Evolutionary conservation across 1,140 invertebrate species (phyloP).

Genomic region (Philotrypesis tridentata): DNA sequence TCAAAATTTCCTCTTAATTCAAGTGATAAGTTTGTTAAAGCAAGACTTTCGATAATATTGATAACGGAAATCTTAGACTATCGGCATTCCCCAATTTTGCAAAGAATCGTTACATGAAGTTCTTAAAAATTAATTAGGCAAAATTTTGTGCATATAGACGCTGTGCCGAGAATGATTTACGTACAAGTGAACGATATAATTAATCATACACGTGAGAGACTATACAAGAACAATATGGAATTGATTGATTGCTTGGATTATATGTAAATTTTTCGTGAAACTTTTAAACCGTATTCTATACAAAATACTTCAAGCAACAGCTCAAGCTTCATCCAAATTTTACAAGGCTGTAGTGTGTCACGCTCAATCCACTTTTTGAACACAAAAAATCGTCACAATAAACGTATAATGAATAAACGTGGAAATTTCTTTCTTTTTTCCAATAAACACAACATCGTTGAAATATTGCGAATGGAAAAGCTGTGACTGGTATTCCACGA

Average conservation of each 20-base stretch:
- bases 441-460: not conserved
- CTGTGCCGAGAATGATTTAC: not conserved
- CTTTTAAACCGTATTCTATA: constrained; percentile 5
- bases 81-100: no score
- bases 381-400: no score
- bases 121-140: no score
- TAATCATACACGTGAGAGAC: not conserved
- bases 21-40: no score
- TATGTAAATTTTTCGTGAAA: constrained; percentile 5
- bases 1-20: not conserved
- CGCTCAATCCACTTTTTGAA: not conserved
- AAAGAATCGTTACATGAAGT: no score
- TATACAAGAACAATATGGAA: not conserved
- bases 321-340: constrained; percentile 19
- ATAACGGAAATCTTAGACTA: no score
- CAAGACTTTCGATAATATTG: no score
- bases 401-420: not conserved
- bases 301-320: constrained; percentile 16
- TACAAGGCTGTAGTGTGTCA: no score
- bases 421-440: not conserved
- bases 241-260: not conserved
- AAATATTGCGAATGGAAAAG: not conserved
- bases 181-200: not conserved
- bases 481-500: not conserved
- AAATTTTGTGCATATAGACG: not conserved